Evolutionary conservation across 2,888 invertebrate species (phyloP).

Genomic region (Folsomia candida): DNA sequence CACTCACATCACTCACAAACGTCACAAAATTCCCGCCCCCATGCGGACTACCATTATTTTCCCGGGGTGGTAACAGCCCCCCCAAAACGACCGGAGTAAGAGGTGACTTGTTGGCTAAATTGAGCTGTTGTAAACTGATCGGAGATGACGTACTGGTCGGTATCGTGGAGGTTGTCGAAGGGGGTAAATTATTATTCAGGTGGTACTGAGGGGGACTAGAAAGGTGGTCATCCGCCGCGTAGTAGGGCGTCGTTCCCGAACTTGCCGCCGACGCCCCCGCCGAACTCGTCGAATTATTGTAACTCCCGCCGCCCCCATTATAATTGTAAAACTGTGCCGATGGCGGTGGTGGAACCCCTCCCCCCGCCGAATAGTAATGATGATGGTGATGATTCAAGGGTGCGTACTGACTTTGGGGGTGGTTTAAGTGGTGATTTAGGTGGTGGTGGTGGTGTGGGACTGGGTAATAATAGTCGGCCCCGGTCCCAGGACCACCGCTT

Average conservation of each 20-base stretch:
- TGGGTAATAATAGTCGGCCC: slow-evolving; percentile 1
- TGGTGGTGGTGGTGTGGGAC: slow-evolving; percentile 20
- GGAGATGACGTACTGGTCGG: too few species aligned
- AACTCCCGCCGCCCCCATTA: slow-evolving; percentile 39
- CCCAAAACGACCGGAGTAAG: background rate
- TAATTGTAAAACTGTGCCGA: slow-evolving; percentile 48
- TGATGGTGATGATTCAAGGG: slow-evolving; percentile 65
- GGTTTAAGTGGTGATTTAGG: slow-evolving; percentile 60
- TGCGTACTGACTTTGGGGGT: slow-evolving; percentile 41
- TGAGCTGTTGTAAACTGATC: slow-evolving; percentile 17
- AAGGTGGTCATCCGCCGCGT: slow-evolving; percentile 37
- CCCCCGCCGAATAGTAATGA: slow-evolving; percentile 54
- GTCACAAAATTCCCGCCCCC: slow-evolving; percentile 6
- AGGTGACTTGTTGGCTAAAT: background rate
- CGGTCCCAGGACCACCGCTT: slow-evolving; percentile 15
- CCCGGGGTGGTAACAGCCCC: background rate
- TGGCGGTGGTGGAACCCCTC: slow-evolving; percentile 56
- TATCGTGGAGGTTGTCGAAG: background rate
- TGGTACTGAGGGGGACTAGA: slow-evolving; percentile 46
- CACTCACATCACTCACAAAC: slow-evolving; percentile 1
- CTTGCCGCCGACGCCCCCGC: slow-evolving; percentile 23
- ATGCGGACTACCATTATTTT: background rate
- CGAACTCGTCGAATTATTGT: slow-evolving; percentile 32
- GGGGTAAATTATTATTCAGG: background rate
- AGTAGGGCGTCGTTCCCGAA: slow-evolving; percentile 10